phyloP scores from a whole-genome alignment of 2,797 vertebrate genomes.

The Eulemur albifrons region DNA sequence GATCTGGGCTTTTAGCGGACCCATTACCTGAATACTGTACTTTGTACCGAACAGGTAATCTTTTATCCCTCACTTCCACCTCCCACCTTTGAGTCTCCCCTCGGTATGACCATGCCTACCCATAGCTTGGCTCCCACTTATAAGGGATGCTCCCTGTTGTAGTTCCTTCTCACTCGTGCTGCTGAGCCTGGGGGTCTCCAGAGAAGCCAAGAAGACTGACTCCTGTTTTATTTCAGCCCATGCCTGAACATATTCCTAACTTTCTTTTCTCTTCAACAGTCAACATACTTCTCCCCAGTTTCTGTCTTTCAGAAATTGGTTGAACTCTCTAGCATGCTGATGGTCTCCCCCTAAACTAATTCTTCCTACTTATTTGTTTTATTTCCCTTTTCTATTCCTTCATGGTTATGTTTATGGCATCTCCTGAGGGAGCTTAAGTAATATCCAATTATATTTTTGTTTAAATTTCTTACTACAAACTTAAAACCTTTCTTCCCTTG shows the following conservation, averaged over 20 bases:
- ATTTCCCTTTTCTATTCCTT: background rate
- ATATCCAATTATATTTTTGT: constrained; percentile 33
- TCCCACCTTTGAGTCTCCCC: background rate
- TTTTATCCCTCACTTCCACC: background rate
- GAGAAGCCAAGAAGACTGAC: background rate
- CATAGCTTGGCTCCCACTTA: background rate
- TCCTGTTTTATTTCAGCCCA: background rate
- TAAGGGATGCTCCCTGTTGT: background rate
- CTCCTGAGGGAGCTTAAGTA: background rate
- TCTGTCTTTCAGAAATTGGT: background rate
- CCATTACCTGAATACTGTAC: background rate
- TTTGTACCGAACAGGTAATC: background rate
- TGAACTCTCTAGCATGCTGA: background rate
- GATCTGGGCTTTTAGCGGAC: background rate
- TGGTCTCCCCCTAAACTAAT: background rate
- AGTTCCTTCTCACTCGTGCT: background rate
- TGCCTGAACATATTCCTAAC: background rate
- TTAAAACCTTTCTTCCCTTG: background rate
- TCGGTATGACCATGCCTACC: background rate
- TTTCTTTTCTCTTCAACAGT: background rate
- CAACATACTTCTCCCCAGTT: background rate
- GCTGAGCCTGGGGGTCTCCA: background rate
- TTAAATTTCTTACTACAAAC: constrained; percentile 5
- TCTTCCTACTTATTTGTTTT: background rate
- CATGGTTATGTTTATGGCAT: background rate